Percentiles rank a stretch among this genome's conserved stretches.
Evolutionary conservation across 1,140 invertebrate genomes (phyloP).

Genomic region (Drosophila tani): DNA sequence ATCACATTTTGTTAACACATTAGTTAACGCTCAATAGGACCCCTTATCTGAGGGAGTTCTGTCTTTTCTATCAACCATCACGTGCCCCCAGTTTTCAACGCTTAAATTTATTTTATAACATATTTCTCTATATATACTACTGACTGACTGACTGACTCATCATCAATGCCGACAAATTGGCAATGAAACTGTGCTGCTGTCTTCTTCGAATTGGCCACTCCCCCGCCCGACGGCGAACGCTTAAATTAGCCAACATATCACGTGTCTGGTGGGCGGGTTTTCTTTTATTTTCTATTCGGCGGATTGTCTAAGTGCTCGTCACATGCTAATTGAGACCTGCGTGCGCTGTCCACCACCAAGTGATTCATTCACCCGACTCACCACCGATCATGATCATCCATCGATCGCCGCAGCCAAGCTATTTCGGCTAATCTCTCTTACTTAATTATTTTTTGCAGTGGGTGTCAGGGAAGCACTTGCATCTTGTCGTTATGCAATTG

Average conservation of each 20-base stretch:
- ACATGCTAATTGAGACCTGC: conserved; percentile 73
- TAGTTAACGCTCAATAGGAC: too few species aligned
- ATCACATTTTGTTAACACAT: neutral
- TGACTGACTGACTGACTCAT: conserved; percentile 34
- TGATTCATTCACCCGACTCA: conserved; percentile 55
- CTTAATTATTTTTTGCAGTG: conserved; percentile 6
- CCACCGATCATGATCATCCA: conserved; percentile 44
- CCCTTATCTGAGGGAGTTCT: neutral
- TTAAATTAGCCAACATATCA: conserved; percentile 79
- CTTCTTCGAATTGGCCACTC: conserved; percentile 31
- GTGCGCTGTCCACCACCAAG: conserved; percentile 51
- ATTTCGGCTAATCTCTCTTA: conserved; percentile 25
- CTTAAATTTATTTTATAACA: conserved; percentile 10
- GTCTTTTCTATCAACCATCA: conserved; percentile 2
- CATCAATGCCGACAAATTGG: conserved; percentile 66
- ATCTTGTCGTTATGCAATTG: conserved; percentile 40
- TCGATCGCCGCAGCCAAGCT: conserved; percentile 26
- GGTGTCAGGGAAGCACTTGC: conserved; percentile 32
- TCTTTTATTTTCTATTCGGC: conserved; percentile 12
- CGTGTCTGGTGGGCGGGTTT: conserved; percentile 53
- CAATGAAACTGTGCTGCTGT: conserved; percentile 63
- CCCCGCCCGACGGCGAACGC: conserved; percentile 38
- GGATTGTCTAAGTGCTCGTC: conserved; percentile 46
- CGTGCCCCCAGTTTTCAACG: conserved; percentile 10
- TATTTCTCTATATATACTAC: too few species aligned